phyloP scores from a whole-genome alignment of 2,797 vertebrate genomes.

The Echeneis naucrates region DNA sequence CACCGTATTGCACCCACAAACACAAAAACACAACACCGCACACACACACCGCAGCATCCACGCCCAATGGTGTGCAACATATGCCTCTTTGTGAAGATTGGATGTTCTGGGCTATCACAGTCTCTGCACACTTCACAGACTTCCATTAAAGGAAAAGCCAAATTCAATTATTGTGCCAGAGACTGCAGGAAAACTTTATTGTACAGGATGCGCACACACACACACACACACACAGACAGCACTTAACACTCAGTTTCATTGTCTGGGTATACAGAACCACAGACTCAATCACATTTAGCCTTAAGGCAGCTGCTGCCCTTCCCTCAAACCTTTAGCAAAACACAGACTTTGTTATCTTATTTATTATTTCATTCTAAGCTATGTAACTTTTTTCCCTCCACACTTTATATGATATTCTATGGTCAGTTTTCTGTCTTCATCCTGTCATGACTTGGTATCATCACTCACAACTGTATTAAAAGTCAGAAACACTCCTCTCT shows the following conservation, averaged over 20 bases:
- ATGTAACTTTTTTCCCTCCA: neutral
- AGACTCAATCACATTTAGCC: slow-evolving; percentile 53
- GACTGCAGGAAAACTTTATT: slow-evolving; percentile 43
- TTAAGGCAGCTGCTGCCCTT: slow-evolving; percentile 52
- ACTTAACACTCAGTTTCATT: slow-evolving; percentile 53
- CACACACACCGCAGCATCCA: slow-evolving; percentile 10
- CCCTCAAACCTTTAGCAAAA: slow-evolving; percentile 13
- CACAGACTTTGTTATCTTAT: neutral
- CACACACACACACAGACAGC: slow-evolving; percentile 22
- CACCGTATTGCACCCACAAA: neutral
- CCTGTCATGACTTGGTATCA: neutral
- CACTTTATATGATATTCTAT: neutral
- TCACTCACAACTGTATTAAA: neutral
- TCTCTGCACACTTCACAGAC: slow-evolving; percentile 76
- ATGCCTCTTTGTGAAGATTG: slow-evolving; percentile 71
- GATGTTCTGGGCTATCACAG: slow-evolving; percentile 74
- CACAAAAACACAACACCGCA: neutral
- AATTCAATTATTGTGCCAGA: slow-evolving; percentile 76
- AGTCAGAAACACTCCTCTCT: neutral
- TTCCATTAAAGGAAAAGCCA: slow-evolving; percentile 75
- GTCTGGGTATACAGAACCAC: slow-evolving; percentile 26
- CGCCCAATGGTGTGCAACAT: slow-evolving; percentile 46
- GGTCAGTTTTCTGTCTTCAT: neutral
- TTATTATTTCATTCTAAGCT: slow-evolving; percentile 8
- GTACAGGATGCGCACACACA: slow-evolving; percentile 25